Evolutionary conservation across 2,797 vertebrate genomes (phyloP).

Genomic region (Natrix natrix): DNA sequence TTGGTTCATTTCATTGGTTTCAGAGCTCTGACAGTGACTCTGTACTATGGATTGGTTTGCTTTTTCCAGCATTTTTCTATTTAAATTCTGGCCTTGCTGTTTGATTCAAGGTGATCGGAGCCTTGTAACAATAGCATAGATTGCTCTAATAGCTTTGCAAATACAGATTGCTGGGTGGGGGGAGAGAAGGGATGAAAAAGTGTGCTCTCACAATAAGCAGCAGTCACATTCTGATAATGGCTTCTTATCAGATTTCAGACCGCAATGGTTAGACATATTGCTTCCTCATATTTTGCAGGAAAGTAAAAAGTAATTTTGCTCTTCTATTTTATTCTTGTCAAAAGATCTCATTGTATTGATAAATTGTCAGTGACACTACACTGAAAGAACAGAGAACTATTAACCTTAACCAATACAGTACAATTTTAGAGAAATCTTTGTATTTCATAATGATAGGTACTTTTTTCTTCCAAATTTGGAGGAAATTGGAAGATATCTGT

Average conservation of each 20-base stretch:
- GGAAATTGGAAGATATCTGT: not conserved
- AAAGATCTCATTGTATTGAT: rapidly evolving
- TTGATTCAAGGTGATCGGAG: not conserved
- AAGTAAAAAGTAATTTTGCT: not conserved
- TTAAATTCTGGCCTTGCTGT: not conserved
- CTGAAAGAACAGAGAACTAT: not conserved
- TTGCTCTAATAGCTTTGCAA: not conserved
- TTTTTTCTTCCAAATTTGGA: not conserved
- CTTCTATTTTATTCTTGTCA: not conserved
- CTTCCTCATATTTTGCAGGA: not conserved
- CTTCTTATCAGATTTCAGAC: not conserved
- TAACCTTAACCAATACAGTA: not conserved
- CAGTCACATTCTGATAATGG: not conserved
- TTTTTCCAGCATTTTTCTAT: not conserved
- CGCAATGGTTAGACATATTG: not conserved
- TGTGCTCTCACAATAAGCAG: not conserved
- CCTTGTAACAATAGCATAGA: not conserved
- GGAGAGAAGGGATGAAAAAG: not conserved
- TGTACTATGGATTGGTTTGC: not conserved
- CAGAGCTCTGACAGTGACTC: not conserved
- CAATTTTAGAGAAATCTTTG: not conserved
- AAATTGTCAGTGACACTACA: not conserved
- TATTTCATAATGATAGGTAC: not conserved
- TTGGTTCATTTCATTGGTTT: not conserved
- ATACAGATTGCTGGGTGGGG: too few relatives aligned